A percentile compares a stretch with the other conserved stretches of the same genome.
phyloP scores from a whole-genome alignment of 2,797 vertebrate species.

The Microctenopoma lineatum region DNA sequence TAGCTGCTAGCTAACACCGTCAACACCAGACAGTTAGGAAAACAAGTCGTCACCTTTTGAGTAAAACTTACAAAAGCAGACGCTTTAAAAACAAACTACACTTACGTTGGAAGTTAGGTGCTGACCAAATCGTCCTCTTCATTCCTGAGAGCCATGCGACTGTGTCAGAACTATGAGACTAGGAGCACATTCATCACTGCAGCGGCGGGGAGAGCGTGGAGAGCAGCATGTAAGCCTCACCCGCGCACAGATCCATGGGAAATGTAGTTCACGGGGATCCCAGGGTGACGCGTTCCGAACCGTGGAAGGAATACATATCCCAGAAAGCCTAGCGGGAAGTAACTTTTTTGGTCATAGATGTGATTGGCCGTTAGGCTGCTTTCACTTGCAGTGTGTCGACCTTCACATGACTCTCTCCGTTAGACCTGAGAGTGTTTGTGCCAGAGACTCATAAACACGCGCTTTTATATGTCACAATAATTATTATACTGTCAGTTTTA shows the following conservation, averaged over 20 bases:
- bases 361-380: neutral
- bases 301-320: slow-evolving; percentile 8
- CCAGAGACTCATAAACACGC: neutral
- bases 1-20: slow-evolving; percentile 42
- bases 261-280: slow-evolving; percentile 12
- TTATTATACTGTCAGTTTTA: too few species aligned
- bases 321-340: neutral
- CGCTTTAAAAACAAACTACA: neutral
- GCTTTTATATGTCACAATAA: too few species aligned
- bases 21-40: neutral
- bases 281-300: rapidly evolving
- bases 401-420: neutral
- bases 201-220: slow-evolving; percentile 26
- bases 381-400: neutral
- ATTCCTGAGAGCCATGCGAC: slow-evolving; percentile 41
- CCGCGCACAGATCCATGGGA: slow-evolving; percentile 46
- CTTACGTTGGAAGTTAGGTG: slow-evolving; percentile 48
- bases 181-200: slow-evolving; percentile 50
- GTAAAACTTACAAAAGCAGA: neutral
- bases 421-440: neutral
- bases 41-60: neutral
- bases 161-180: slow-evolving; percentile 7
- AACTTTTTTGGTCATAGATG: neutral
- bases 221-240: slow-evolving; percentile 37
- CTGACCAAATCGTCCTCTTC: neutral